Conservation (phyloP, 2,113 vertebrate genomes). For the Cygnus buccinator region DNA sequence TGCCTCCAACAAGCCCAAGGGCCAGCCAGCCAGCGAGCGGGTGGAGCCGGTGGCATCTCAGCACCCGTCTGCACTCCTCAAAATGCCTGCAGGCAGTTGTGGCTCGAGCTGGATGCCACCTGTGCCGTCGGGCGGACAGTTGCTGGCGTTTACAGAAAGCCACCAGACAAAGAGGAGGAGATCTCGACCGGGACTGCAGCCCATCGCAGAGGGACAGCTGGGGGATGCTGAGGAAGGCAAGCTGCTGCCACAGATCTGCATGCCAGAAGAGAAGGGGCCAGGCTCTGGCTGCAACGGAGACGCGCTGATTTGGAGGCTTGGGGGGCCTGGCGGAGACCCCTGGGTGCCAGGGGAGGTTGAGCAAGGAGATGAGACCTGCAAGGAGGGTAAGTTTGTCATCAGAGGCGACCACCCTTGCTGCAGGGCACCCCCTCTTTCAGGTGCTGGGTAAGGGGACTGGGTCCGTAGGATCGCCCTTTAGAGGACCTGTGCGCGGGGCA, state of each 20-base stretch:
- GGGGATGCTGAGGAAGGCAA: constrained; percentile 71
- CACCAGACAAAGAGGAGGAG: constrained; percentile 82
- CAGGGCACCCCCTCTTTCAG: background rate
- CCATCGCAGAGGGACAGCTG: constrained; percentile 76
- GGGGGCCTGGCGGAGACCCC: background rate
- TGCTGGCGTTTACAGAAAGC: constrained; percentile 73
- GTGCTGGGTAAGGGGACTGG: background rate
- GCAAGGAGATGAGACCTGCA: background rate
- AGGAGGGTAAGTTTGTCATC: background rate
- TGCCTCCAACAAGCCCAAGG: constrained; percentile 70
- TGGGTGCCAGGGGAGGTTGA: background rate
- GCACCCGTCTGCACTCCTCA: fast-evolving
- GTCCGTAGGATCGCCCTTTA: too few relatives aligned
- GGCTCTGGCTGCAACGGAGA: background rate
- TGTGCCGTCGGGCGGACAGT: background rate
- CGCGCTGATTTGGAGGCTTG: fast-evolving
- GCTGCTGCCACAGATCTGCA: constrained; percentile 51
- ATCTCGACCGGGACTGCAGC: constrained; percentile 74
- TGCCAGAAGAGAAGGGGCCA: background rate
- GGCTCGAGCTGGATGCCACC: constrained; percentile 19
- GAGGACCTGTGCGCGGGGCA: background rate
- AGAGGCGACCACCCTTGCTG: background rate
- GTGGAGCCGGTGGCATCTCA: constrained; percentile 11
- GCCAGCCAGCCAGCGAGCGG: constrained; percentile 61
- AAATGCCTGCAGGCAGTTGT: fast-evolving